A percentile compares a stretch with the other conserved stretches of the same genome.
phyloP scores from a whole-genome alignment of 2,888 invertebrate genomes.

The Spilosoma lubricipeda region DNA sequence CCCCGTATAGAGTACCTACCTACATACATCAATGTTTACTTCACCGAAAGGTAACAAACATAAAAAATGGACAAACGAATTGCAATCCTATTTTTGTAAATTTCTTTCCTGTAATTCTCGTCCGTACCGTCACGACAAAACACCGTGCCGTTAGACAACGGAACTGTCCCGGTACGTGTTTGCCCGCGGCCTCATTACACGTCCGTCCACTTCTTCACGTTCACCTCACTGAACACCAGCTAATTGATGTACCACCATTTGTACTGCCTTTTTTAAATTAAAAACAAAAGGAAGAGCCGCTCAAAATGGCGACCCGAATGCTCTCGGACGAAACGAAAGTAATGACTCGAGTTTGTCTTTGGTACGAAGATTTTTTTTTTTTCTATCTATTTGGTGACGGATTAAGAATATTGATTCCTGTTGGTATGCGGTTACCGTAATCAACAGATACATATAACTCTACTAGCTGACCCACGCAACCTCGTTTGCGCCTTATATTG shows the following conservation, averaged over 20 bases:
- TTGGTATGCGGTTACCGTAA: too few species aligned
- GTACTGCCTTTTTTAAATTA: slow-evolving; percentile 20
- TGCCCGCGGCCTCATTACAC: slow-evolving; percentile 23
- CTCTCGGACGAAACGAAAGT: neutral
- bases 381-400: too few species aligned
- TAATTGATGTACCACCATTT: slow-evolving; percentile 24
- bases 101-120: neutral
- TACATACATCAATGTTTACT: too few species aligned
- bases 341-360: neutral
- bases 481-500: too few species aligned
- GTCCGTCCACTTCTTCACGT: slow-evolving; percentile 29
- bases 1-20: too few species aligned
- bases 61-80: neutral
- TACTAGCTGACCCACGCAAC: too few species aligned
- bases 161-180: slow-evolving; percentile 15
- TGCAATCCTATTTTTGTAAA: neutral
- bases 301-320: neutral
- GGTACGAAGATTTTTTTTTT: neutral
- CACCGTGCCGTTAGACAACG: slow-evolving; percentile 10
- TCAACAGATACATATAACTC: too few species aligned
- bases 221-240: slow-evolving; percentile 36
- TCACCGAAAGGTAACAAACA: neutral
- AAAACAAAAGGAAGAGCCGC: slow-evolving; percentile 5
- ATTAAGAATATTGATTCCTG: too few species aligned
- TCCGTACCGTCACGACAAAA: slow-evolving; percentile 2